Evolutionary conservation across 1,140 invertebrate species (phyloP).

Genomic region (Hypsibius dujardini): DNA sequence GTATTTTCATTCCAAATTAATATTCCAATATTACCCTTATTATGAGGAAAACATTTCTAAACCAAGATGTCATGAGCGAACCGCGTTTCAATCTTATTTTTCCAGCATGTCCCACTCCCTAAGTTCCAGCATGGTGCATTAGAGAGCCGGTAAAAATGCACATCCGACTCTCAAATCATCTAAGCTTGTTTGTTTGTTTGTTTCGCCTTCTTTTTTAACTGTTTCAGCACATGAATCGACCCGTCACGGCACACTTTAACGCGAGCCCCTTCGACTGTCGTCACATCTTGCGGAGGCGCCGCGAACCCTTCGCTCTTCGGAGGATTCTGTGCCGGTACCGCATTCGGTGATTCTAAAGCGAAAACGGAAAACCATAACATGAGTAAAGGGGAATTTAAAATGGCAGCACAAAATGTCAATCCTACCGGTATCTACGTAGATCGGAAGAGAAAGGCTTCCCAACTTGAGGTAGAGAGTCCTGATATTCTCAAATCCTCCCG

Average conservation of each 20-base stretch:
- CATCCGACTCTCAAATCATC: neutral
- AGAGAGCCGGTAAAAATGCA: neutral
- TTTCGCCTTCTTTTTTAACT: neutral
- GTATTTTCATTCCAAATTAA: neutral
- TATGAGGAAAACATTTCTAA: too few relatives aligned
- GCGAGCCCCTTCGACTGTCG: neutral
- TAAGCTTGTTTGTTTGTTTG: neutral
- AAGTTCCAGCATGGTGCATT: too few relatives aligned
- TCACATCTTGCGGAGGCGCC: neutral
- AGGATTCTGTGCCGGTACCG: neutral
- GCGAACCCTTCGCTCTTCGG: neutral
- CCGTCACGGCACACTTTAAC: neutral
- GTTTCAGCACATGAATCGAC: neutral
- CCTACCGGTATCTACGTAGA: conserved; percentile 23
- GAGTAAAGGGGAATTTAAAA: neutral
- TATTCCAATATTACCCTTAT: neutral
- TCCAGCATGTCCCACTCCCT: too few relatives aligned
- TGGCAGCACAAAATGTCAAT: neutral
- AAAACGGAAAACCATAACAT: neutral
- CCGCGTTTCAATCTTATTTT: too few relatives aligned
- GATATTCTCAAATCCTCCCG: conserved; percentile 23
- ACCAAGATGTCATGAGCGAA: neutral
- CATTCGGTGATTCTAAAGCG: conserved; percentile 1
- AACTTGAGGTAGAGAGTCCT: conserved; percentile 22
- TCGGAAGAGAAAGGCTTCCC: conserved; percentile 20